Base-by-base conservation (phyloP, 2,113 vertebrate genomes). In the Mixornis gularis region DNA sequence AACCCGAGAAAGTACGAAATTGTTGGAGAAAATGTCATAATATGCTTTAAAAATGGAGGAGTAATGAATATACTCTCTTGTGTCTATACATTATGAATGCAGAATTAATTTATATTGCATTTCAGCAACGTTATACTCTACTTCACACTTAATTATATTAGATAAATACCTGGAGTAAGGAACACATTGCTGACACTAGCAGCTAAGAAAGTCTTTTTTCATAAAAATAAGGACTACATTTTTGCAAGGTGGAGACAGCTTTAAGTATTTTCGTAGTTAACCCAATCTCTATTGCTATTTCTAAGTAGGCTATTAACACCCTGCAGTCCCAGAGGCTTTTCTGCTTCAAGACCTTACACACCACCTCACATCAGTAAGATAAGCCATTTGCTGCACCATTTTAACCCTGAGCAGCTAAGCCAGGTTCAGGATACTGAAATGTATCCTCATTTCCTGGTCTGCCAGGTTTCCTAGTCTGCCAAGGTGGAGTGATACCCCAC, bases 151-250 rank as follows among this genome's bases (percentile, higher is more conserved):
- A 93, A 89, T 96, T 92, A 80, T 85, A 30, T 53, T 41, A 91
- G 74, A 77, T 94, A 91, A 96, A 96, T 92, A 95, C 71, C 56
- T 91, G 59, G 66, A 79, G 59, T 70, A 78, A 93, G 87, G 49
- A 93, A 87, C 8, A 6, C 3, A 1, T 59, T 82, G 66, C 84
- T 82, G 78, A 85, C 78, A 87, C 34, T 77, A 87, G 44, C 63
- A 91, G 51, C 59, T 66, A 77, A 70, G 59, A 30, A 89, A 79
- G 48, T 56, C 40, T 94, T 95, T 92, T 82, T 49, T 85, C 87
- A 66, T 44, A 85, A 92, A 92, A 92, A 93, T 48, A 78, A 89
- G 63, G 43, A 46, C 58, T 85, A 70, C 8, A 63, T 63, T 82
- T 90, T 66, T 89, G 55, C 81, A 85, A 91, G 66, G 52, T 66